Base-by-base conservation (phyloP, 2,888 invertebrate genomes). In the Ferrisia virgata region DNA sequence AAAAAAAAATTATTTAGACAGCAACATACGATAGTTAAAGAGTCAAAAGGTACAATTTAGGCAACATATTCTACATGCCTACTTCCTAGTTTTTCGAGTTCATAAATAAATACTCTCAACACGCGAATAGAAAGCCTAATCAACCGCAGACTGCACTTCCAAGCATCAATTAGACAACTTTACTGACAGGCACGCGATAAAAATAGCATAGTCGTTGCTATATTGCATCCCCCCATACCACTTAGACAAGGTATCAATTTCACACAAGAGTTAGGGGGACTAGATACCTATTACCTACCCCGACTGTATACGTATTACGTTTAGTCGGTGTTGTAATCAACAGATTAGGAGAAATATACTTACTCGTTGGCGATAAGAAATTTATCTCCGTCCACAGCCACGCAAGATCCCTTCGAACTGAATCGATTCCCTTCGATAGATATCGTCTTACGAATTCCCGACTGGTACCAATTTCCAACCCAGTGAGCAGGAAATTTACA, bases 401-500 rank as follows among this genome's bases (percentile, higher is more conserved):
- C 91, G 89, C 96, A 96, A 89, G 92, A 92, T 87, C 96, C 96
- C 89, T 95, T 95, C 90, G 93, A 95, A 88, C 95, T 95, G 87
- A 95, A 92, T 86, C 93, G 91, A 88, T 94, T 93, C 85, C 93
- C 94, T 88, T 95, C 94, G 88, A 96, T 95, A 88, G 93, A 91
- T 90, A 96, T 95, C 83, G 95, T 93, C 89, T 94, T 94, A 88
- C 94, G 93, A 87, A 95, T 94, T 85, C 96, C 96, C 85, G 95
- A 95, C 89, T 95, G 95, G 91, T 96, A 96, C 96, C 96, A 96
- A 87, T 93, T 93, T 87, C 96, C 96, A 88, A 95, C 93, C 96
- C 96, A 96, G 87, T 93, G 92, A 86, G 92, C 90, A 86, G 95
- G 95, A 90, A 96, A 95, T 87, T 92, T 92, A 90, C 96, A 96